Conservation (phyloP, 2,113 vertebrate genomes). For the Callionymus lyra region DNA sequence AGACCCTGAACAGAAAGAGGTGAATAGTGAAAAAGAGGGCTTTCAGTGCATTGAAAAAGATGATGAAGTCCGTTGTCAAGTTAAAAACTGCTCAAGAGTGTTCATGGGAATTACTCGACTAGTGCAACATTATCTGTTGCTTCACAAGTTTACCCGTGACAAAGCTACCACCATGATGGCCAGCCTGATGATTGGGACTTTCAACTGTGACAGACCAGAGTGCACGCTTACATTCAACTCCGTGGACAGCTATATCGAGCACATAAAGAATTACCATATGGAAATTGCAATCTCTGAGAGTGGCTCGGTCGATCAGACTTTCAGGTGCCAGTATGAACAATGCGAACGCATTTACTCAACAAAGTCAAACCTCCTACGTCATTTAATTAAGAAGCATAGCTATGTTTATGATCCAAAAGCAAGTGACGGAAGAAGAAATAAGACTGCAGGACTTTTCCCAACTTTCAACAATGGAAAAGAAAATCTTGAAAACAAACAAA, state of each 20-base stretch:
- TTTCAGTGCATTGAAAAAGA: conserved; percentile 48
- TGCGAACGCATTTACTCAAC: conserved; percentile 95
- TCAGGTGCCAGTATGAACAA: conserved; percentile 82
- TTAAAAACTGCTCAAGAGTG: conserved; percentile 90
- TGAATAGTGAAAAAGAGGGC: conserved; percentile 34
- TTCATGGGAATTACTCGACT: conserved; percentile 88
- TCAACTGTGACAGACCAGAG: conserved; percentile 85
- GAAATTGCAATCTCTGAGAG: conserved; percentile 77
- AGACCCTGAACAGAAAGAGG: conserved; percentile 63
- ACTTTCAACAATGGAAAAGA: conserved; percentile 68
- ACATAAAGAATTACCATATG: conserved; percentile 86
- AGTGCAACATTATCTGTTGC: conserved; percentile 92
- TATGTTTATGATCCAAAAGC: conserved; percentile 85
- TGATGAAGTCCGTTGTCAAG: conserved; percentile 88
- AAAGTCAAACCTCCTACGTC: conserved; percentile 90
- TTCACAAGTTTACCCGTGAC: conserved; percentile 92
- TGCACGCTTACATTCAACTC: conserved; percentile 82
- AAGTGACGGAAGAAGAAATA: conserved; percentile 72
- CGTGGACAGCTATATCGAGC: conserved; percentile 83
- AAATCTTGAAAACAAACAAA: conserved; percentile 69
- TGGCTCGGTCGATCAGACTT: conserved; percentile 79
- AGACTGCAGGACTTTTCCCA: conserved; percentile 39
- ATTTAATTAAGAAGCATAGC: conserved; percentile 94
- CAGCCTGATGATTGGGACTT: conserved; percentile 73
- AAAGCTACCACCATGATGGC: conserved; percentile 84